Conservation (phyloP, 2,888 invertebrate genomes). For the Lissocephala sabroskyi region DNA sequence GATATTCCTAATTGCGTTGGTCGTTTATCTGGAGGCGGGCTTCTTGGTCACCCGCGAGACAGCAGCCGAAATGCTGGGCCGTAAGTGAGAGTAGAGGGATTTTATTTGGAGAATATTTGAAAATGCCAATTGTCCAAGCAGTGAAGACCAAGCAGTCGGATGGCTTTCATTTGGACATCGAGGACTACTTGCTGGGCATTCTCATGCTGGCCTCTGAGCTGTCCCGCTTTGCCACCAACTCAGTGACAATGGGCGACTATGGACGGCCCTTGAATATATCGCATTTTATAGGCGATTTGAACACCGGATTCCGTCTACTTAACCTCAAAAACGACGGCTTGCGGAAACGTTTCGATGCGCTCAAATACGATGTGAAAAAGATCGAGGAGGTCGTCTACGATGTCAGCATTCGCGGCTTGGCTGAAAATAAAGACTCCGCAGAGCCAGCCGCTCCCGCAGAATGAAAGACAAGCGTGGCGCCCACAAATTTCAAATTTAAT, state of each 20-base stretch:
- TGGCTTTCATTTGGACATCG: constrained; percentile 92
- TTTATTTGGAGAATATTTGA: no score
- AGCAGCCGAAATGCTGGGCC: constrained; percentile 83
- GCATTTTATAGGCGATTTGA: constrained; percentile 88
- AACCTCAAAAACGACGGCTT: constrained; percentile 93
- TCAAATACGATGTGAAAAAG: constrained; percentile 95
- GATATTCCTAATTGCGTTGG: constrained; percentile 83
- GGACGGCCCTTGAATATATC: constrained; percentile 86
- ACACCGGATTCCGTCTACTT: constrained; percentile 89
- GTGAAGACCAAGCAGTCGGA: constrained; percentile 79
- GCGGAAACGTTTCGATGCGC: constrained; percentile 87
- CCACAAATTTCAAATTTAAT: no score
- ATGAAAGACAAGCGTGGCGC: no score
- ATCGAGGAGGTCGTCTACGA: constrained; percentile 93
- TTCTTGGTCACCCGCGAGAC: constrained; percentile 82
- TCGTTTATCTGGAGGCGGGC: constrained; percentile 86
- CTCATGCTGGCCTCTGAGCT: constrained; percentile 88
- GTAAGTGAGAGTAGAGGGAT: no score
- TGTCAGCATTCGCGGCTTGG: constrained; percentile 84
- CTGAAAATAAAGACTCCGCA: constrained; percentile 18
- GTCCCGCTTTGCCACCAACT: constrained; percentile 87
- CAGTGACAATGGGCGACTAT: constrained; percentile 89
- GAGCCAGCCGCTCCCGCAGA: no score
- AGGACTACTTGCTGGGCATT: constrained; percentile 91
- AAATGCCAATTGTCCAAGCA: no score